A percentile compares a stretch with the other conserved stretches of the same genome.
Conservation (phyloP, 1,140 invertebrate genomes). For the Teleopsis dalmanni region DNA sequence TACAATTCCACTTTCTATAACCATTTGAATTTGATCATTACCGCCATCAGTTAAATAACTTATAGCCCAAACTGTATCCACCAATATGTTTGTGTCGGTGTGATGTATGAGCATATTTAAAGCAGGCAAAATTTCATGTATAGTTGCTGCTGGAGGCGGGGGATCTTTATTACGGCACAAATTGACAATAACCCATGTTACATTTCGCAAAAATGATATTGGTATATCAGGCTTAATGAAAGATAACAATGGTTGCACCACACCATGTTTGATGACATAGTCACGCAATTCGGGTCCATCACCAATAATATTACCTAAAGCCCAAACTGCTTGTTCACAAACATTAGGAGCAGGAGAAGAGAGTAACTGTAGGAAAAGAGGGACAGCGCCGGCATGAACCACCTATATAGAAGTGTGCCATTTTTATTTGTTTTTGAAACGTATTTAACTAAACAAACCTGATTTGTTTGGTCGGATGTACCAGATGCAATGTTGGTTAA, state of each 20-base stretch:
- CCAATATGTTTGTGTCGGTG: slow-evolving; percentile 91
- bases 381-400: slow-evolving; percentile 89
- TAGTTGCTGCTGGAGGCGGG: slow-evolving; percentile 76
- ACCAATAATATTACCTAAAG: slow-evolving; percentile 90
- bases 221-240: slow-evolving; percentile 92
- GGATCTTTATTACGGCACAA: slow-evolving; percentile 95
- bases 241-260: slow-evolving; percentile 78
- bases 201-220: slow-evolving; percentile 86
- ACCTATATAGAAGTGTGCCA: slow-evolving; percentile 54
- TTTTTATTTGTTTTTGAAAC: background rate
- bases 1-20: slow-evolving; percentile 93
- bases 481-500: slow-evolving; percentile 98
- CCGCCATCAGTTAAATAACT: slow-evolving; percentile 98
- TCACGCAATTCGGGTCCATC: slow-evolving; percentile 86
- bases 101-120: slow-evolving; percentile 91
- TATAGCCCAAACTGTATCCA: slow-evolving; percentile 98
- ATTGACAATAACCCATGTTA: slow-evolving; percentile 98
- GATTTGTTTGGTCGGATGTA: slow-evolving; percentile 89
- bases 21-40: slow-evolving; percentile 98
- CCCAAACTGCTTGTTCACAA: slow-evolving; percentile 98
- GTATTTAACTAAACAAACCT: slow-evolving; percentile 18
- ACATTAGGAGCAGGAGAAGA: slow-evolving; percentile 93
- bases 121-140: slow-evolving; percentile 89
- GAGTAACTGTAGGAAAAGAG: slow-evolving; percentile 85
- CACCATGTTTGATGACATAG: slow-evolving; percentile 84